Percentiles rank a stretch among this genome's conserved stretches.
Conservation (phyloP, 2,113 vertebrate species). For the Solea senegalensis region DNA sequence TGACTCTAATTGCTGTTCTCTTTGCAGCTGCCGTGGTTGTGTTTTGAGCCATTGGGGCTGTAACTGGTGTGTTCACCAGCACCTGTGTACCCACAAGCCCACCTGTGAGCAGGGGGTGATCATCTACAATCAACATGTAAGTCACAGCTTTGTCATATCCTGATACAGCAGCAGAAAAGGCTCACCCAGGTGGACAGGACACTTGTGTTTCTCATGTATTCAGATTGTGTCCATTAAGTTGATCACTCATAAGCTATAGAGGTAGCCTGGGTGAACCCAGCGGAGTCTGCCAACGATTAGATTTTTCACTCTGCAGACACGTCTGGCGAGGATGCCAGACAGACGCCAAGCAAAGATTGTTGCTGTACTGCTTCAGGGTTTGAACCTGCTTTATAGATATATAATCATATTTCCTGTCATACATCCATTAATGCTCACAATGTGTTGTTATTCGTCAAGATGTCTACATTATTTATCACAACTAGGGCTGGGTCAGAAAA, state of each 20-base stretch:
- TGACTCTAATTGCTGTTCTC: slow-evolving; percentile 10
- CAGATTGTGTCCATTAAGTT: no score
- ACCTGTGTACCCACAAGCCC: slow-evolving; percentile 91
- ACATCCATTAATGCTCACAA: neutral
- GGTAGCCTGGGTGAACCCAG: no score
- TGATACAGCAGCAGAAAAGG: neutral
- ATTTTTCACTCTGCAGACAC: no score
- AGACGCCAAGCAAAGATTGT: no score
- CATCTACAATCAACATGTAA: slow-evolving; percentile 91
- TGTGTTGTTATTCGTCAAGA: slow-evolving; percentile 2
- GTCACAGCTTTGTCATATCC: slow-evolving; percentile 33
- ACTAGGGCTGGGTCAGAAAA: no score
- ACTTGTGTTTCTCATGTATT: no score
- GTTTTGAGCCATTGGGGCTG: slow-evolving; percentile 94
- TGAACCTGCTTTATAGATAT: neutral
- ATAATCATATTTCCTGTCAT: neutral
- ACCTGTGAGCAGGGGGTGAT: slow-evolving; percentile 88
- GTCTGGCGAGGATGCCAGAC: no score
- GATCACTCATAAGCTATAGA: no score
- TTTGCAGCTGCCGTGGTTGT: slow-evolving; percentile 90
- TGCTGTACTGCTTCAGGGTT: no score
- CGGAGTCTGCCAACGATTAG: no score
- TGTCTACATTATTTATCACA: neutral
- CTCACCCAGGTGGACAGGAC: no score
- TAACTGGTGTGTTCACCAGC: slow-evolving; percentile 95